phyloP scores from a whole-genome alignment of 1,140 invertebrate genomes.

The Aphis craccivora region DNA sequence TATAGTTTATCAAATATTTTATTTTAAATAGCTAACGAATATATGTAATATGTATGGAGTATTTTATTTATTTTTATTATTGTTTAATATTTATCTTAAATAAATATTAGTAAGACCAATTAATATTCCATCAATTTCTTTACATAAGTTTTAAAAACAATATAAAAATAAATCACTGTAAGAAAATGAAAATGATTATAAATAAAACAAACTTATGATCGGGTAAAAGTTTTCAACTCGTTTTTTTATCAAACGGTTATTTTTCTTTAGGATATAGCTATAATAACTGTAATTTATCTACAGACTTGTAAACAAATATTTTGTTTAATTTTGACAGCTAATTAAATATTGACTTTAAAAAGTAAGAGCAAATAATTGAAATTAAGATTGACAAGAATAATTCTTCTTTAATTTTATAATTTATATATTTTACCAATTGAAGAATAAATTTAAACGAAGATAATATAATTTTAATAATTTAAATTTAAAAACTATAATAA shows the following conservation, averaged over 20 bases:
- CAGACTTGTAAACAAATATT: slow-evolving; percentile 25
- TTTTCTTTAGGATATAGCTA: neutral
- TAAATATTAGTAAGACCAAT: neutral
- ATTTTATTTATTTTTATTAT: neutral
- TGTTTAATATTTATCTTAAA: neutral
- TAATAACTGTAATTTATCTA: neutral
- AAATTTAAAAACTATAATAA: neutral
- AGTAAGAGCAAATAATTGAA: neutral
- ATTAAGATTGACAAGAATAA: neutral
- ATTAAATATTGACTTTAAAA: slow-evolving; percentile 28
- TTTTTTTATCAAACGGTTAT: neutral
- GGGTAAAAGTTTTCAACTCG: neutral
- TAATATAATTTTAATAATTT: neutral
- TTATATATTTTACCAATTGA: neutral
- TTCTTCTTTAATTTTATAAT: neutral
- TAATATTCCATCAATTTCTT: neutral
- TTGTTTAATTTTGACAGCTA: neutral
- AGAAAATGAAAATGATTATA: neutral
- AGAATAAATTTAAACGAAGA: neutral
- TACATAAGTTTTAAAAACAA: slow-evolving; percentile 10
- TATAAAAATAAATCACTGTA: neutral
- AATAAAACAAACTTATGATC: neutral
- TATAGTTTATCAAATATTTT: neutral
- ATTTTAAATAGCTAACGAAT: neutral
- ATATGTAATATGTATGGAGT: neutral